Evolutionary conservation across 2,888 invertebrate species (phyloP).

Genomic region (Frankliniella intonsa): DNA sequence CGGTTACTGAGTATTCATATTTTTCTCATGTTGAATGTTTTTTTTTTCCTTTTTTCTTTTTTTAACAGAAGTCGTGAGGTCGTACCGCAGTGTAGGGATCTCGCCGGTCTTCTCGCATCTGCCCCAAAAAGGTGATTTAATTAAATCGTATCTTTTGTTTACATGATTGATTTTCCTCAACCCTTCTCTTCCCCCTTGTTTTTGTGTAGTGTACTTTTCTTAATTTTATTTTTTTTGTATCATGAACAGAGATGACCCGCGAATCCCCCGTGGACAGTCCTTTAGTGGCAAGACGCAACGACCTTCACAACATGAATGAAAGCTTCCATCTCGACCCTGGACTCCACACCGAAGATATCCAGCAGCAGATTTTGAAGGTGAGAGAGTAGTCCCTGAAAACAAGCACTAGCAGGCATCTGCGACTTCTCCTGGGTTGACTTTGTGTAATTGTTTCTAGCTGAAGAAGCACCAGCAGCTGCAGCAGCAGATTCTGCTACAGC

Average conservation of each 20-base stretch:
- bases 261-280: conserved; percentile 48
- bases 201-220: conserved; percentile 12
- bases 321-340: conserved; percentile 50
- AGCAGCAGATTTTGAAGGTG: conserved; percentile 66
- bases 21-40: too few species aligned
- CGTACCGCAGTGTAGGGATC: conserved; percentile 50
- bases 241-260: conserved; percentile 48
- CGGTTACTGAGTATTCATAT: too few species aligned
- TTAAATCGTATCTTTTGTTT: too few species aligned
- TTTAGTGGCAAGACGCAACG: conserved; percentile 48
- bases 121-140: conserved; percentile 47
- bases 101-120: conserved; percentile 49
- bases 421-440: conserved; percentile 45
- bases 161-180: too few species aligned
- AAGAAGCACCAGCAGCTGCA: conserved; percentile 92
- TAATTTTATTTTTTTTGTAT: background rate
- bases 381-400: conserved; percentile 33
- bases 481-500: conserved; percentile 84
- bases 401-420: background rate
- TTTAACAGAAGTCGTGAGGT: conserved; percentile 52
- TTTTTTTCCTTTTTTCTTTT: conserved; percentile 37
- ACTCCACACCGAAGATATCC: conserved; percentile 58
- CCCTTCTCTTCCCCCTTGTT: too few species aligned
- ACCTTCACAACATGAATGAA: conserved; percentile 40
- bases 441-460: conserved; percentile 56